A percentile compares a stretch with the other conserved stretches of the same genome.
These are phyloP conservation scores for Ictalurus furcatus DNA, from an alignment of 2,113 vertebrate species.

Conservation along the genomic window DNA sequence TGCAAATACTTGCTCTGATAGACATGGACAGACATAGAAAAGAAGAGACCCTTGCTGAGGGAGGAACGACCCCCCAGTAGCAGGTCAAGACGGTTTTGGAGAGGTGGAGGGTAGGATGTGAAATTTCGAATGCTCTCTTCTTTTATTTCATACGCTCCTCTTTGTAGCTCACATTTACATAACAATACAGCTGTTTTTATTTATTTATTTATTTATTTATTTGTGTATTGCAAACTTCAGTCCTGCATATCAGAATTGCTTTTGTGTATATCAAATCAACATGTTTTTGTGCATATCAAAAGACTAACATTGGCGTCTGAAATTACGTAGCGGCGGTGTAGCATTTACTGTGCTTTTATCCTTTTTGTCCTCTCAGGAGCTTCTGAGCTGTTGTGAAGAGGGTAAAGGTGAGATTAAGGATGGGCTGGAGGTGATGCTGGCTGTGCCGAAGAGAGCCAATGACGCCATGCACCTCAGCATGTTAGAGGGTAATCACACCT, in stretches of 20 bases:
- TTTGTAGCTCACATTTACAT: neutral
- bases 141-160: neutral
- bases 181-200: neutral
- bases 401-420: conserved; percentile 98
- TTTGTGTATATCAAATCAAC: neutral
- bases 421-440: conserved; percentile 96
- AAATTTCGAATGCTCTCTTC: too few species aligned
- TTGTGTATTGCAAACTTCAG: neutral
- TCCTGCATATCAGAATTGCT: neutral
- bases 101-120: too few species aligned
- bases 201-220: too few species aligned
- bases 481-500: conserved; percentile 84
- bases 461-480: conserved; percentile 99
- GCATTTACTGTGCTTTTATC: neutral
- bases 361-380: conserved; percentile 77
- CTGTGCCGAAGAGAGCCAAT: conserved; percentile 96
- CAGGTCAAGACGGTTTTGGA: too few species aligned
- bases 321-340: too few species aligned
- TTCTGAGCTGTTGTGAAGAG: conserved; percentile 96
- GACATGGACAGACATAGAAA: too few species aligned
- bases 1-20: too few species aligned
- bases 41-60: too few species aligned
- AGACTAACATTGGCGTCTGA: neutral
- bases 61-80: too few species aligned
- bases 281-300: neutral